Conservation (phyloP, 1,140 invertebrate genomes). For the Spodoptera litura region DNA sequence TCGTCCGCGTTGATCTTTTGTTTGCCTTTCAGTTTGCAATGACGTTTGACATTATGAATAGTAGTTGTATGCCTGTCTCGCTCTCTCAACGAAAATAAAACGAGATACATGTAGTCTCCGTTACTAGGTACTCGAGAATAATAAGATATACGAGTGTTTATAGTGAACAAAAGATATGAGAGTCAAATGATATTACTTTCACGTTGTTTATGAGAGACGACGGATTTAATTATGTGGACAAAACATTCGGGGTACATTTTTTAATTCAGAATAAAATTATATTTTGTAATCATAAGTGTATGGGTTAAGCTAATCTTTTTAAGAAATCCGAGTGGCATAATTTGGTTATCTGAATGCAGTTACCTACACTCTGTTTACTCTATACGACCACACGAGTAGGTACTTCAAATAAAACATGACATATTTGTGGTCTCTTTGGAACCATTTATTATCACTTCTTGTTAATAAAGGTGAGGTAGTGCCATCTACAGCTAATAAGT, state of each 20-base stretch:
- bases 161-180: conserved; percentile 11
- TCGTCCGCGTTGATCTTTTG: conserved; percentile 44
- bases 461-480: neutral
- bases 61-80: conserved; percentile 43
- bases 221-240: neutral
- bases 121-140: conserved; percentile 30
- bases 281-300: too few species aligned
- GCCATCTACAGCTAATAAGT: conserved; percentile 12
- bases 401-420: neutral
- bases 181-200: neutral
- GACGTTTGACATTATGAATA: conserved; percentile 48
- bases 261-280: too few species aligned
- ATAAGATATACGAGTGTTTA: conserved; percentile 36
- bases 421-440: neutral
- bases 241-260: neutral
- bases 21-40: conserved; percentile 44
- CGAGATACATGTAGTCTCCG: conserved; percentile 38
- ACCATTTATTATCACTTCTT: neutral
- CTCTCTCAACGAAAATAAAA: conserved; percentile 35
- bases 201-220: neutral
- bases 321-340: too few species aligned
- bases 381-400: neutral
- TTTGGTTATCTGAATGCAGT: too few species aligned
- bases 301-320: too few species aligned
- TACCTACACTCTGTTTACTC: neutral